Evolutionary conservation across 2,888 invertebrate genomes (phyloP), one percentile per base, ranked within the genome.

Genomic region (Ennomos erosarius): DNA sequence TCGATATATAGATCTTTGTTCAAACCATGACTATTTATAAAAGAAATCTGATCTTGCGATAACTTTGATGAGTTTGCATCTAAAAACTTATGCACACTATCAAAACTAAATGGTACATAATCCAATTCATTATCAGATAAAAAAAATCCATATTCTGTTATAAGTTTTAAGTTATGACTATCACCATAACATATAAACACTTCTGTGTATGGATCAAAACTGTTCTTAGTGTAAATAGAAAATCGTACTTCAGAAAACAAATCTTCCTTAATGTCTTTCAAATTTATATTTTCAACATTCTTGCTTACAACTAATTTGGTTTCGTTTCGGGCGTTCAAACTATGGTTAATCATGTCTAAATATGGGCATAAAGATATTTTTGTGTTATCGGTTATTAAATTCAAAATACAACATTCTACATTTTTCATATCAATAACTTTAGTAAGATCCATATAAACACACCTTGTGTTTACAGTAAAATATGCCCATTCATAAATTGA

Each of bases 271-370:
- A 92, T 66, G 65, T 81, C 76, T 49, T 70, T 70, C 46, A 90
- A 48, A 64, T 74, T 78, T 13, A 88, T 64, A 69, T 84, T 83
- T 61, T 83, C 78, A 56, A 85, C 71, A 62, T 83, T 74, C 55
- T 75, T 87, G 63, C 81, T 81, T 10, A 90, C 80, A 62, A 87
- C 56, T 55, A 90, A 72, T 68, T 88, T 88, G 12, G 90, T 88
- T 76, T 91, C 90, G 68, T 96, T 95, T 63, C 88, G 86, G 4
- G 94, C 94, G 55, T 85, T 76, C 62, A 93, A 92, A 55, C 95
- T 95, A 79, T 98, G 98, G 90, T 98, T 98, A 64, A 98, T 96
- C 89, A 98, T 94, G 84, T 98, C 98, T 60, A 98, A 90, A 81
- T 96, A 97, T 0, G 98, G 98, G 63, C 97, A 97, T 48, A 98